Evolutionary conservation across 2,888 invertebrate species (phyloP).

Genomic region (Sminthurides aquaticus): DNA sequence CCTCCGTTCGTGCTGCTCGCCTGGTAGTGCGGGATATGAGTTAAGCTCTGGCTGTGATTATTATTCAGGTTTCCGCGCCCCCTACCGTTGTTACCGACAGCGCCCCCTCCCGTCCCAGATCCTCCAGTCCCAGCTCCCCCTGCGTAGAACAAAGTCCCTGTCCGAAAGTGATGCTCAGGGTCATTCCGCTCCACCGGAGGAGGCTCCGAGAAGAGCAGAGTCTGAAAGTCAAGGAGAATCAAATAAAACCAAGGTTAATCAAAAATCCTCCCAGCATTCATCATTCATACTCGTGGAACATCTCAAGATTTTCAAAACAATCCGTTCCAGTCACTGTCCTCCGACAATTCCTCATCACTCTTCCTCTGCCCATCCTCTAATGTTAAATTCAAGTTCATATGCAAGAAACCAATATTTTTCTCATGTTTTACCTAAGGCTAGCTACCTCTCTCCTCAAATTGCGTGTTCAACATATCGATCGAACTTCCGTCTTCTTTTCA

Average conservation of each 20-base stretch:
- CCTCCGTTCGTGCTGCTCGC: constrained; percentile 45
- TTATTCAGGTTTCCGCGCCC: constrained; percentile 5
- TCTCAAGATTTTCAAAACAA: not conserved
- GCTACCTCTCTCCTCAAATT: too few species aligned
- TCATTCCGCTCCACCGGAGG: constrained; percentile 27
- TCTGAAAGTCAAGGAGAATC: constrained; percentile 24
- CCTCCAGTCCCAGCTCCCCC: not conserved
- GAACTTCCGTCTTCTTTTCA: not conserved
- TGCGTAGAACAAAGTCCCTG: constrained; percentile 6
- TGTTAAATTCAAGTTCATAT: too few species aligned
- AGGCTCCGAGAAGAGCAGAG: constrained; percentile 35
- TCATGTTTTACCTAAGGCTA: too few species aligned
- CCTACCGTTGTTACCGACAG: not conserved
- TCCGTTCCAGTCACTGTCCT: not conserved
- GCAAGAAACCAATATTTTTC: too few species aligned
- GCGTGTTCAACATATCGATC: not conserved
- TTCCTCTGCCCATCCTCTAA: too few species aligned
- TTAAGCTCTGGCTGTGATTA: constrained; percentile 20
- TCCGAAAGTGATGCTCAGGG: constrained; percentile 28
- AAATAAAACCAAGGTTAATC: not conserved
- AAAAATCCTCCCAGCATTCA: not conserved
- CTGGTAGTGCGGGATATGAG: constrained; percentile 2
- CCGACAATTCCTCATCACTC: not conserved
- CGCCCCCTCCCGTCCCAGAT: not conserved
- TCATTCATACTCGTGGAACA: not conserved